Percentiles rank a stretch among this genome's conserved stretches.
Conservation (phyloP, 2,888 invertebrate species). For the Julus scandinavius region DNA sequence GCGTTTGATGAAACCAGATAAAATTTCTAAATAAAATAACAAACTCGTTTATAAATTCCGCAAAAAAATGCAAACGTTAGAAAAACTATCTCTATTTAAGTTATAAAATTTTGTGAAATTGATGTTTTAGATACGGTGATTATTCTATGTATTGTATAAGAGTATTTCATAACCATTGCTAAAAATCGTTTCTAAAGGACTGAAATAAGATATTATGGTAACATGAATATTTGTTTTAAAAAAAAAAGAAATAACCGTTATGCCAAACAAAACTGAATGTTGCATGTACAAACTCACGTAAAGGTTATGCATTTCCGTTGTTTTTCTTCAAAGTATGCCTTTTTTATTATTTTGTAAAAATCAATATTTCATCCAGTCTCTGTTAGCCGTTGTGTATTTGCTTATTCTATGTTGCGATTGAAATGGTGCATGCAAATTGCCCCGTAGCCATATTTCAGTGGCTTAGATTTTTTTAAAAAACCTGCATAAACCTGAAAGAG, state of each 20-base stretch:
- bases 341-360: background rate
- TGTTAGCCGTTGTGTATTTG: conserved; percentile 22
- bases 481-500: background rate
- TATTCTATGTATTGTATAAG: too few relatives aligned
- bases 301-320: background rate
- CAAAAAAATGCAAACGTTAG: too few relatives aligned
- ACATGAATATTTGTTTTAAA: background rate
- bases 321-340: conserved; percentile 9
- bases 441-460: background rate
- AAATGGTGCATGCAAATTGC: conserved; percentile 13
- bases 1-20: too few relatives aligned
- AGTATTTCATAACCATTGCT: too few relatives aligned
- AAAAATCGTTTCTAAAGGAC: background rate
- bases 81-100: too few relatives aligned
- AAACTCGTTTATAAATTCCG: too few relatives aligned
- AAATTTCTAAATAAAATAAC: too few relatives aligned
- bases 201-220: background rate
- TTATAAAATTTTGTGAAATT: too few relatives aligned
- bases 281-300: background rate
- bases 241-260: background rate
- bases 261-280: background rate
- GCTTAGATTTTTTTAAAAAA: background rate
- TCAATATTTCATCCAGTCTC: conserved; percentile 5
- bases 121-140: too few relatives aligned
- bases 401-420: background rate